Base-by-base conservation (phyloP, 2,888 invertebrate species). In the Altica lythri region DNA sequence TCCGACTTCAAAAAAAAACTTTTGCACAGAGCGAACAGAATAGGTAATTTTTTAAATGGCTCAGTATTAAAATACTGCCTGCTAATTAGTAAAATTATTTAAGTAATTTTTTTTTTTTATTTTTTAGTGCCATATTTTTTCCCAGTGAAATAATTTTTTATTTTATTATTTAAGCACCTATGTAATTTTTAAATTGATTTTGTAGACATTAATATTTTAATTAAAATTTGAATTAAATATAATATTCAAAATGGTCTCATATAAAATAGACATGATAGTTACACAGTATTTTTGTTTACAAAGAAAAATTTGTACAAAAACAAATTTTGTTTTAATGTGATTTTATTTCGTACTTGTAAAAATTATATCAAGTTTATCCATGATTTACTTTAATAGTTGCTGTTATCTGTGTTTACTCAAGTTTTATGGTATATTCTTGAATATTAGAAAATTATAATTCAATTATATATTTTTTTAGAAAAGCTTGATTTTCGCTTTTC, bases 261-360 rank as follows among this genome's bases (percentile, higher is more conserved):
- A 25, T 27, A 22, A 4, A 27, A 17, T 37, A 46, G 10, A 18
- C 13, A 8, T 5, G 10, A 37, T n/a, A 37, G 9, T 27, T 10
- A 17, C 25, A 14, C 46, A 46, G 46, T 46, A 46, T 46, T 46
- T 42, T 5, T 22, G 27, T 25, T 40, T 13, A 13, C 32, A 22
- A 45, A 32, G 32, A 29, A 40, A 32, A n/a, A 22, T 45, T 46
- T 46, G 13, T 37, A 46, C 14, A 30, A 16, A 34, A 27, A 14
- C 30, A 30, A 30, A 35, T 35, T 45, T 35, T 17, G 22, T 46
- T 35, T 46, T 35, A 46, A 46, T 22, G 25, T 46, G 22, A 46
- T 32, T 44, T 44, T 44, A 44, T 44, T 44, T 44, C 5, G 19
- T 19, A 9, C 6, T 44, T 18, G 18, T 10, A 9, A 22, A 22